A percentile compares a stretch with the other conserved stretches of the same genome.
phyloP scores from a whole-genome alignment of 2,888 invertebrate genomes.

The Crepidodera aurea region DNA sequence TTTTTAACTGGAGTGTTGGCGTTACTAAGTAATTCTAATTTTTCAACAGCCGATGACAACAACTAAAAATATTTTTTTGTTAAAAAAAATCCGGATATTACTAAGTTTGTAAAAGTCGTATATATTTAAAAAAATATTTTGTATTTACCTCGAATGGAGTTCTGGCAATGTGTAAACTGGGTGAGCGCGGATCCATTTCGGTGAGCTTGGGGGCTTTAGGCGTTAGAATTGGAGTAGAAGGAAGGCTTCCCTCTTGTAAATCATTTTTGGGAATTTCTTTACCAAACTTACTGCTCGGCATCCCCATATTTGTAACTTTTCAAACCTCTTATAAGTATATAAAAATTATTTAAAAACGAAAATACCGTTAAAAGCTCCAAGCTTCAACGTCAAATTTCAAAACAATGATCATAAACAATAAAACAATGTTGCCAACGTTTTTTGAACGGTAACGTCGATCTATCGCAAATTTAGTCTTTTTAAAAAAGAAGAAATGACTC shows the following conservation, averaged over 20 bases:
- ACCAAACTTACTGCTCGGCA: conserved; percentile 45
- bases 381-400: no score
- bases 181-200: conserved; percentile 67
- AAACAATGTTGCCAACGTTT: no score
- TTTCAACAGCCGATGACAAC: conserved; percentile 36
- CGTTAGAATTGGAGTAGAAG: conserved; percentile 49
- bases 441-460: no score
- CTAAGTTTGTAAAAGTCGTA: no score
- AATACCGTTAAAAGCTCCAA: no score
- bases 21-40: conserved; percentile 21
- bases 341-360: no score
- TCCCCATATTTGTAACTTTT: conserved; percentile 42
- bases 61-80: conserved; percentile 42
- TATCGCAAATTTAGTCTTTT: no score
- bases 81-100: no score
- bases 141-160: conserved; percentile 68
- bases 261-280: conserved; percentile 39
- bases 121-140: no score
- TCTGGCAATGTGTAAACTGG: conserved; percentile 67
- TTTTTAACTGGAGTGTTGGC: conserved; percentile 37
- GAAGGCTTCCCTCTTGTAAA: conserved; percentile 38
- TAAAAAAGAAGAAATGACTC: no score
- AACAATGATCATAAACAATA: no score
- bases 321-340: no score
- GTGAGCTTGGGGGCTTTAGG: conserved; percentile 34